Evolutionary conservation across 2,888 invertebrate species (phyloP).

Genomic region (Ceriagrion tenellum): DNA sequence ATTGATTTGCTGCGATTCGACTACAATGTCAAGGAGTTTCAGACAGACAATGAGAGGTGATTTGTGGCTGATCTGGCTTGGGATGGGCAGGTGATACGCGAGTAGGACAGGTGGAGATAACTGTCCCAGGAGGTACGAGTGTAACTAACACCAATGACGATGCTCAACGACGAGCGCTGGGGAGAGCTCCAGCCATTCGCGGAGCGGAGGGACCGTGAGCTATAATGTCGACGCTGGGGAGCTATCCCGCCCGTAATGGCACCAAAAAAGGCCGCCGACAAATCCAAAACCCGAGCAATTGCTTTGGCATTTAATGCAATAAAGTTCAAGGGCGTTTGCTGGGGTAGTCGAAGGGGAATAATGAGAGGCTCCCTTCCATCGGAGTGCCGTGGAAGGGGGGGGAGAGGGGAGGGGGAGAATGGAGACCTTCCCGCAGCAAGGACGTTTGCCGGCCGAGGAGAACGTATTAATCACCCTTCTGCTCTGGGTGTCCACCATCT

Average conservation of each 20-base stretch:
- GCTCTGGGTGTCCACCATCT: neutral
- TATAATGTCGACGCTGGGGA: neutral
- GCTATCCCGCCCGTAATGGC: neutral
- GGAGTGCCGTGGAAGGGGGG: neutral
- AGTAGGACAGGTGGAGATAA: too few species aligned
- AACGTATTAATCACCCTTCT: neutral
- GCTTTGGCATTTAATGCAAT: constrained; percentile 10
- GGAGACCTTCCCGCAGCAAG: constrained; percentile 3
- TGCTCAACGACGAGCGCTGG: neutral
- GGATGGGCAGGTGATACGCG: too few species aligned
- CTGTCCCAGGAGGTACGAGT: too few species aligned
- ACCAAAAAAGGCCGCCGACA: neutral
- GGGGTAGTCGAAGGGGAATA: neutral
- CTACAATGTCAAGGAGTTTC: too few species aligned
- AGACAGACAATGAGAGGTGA: too few species aligned
- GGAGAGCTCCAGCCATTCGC: neutral
- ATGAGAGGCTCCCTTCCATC: neutral
- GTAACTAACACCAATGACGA: too few species aligned
- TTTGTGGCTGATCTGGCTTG: too few species aligned
- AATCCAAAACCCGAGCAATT: neutral
- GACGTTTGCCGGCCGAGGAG: constrained; percentile 18
- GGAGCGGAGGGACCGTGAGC: neutral
- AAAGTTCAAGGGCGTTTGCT: constrained; percentile 17
- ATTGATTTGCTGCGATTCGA: too few species aligned
- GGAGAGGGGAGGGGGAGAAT: too few species aligned